Conservation (phyloP, 2,888 invertebrate species). For the Stramonita haemastoma region DNA sequence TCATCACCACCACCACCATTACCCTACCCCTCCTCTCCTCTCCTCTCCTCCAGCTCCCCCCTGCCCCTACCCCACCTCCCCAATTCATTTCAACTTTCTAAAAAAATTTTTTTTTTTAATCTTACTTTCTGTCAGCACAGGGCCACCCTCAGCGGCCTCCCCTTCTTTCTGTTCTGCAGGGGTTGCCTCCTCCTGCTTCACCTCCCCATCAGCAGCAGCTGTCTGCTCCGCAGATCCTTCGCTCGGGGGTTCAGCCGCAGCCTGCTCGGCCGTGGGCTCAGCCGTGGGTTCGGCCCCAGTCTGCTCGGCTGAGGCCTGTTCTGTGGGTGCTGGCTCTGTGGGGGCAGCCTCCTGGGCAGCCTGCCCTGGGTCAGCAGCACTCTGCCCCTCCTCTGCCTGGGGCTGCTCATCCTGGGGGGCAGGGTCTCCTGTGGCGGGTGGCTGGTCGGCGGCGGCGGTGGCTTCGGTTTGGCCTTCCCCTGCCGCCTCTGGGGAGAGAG, state of each 20-base stretch:
- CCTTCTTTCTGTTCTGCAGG: constrained; percentile 11
- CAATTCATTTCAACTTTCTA: too few relatives aligned
- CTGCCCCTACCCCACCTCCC: too few relatives aligned
- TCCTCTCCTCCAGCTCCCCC: neutral
- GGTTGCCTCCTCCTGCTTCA: neutral
- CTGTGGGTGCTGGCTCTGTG: neutral
- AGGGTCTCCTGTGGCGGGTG: neutral
- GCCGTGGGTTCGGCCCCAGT: neutral
- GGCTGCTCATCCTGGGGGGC: neutral
- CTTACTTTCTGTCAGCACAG: constrained; percentile 27
- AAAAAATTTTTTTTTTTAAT: too few relatives aligned
- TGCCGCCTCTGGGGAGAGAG: neutral
- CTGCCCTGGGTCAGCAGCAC: too few relatives aligned
- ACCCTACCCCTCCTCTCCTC: neutral
- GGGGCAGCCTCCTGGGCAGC: too few relatives aligned
- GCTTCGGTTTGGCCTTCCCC: neutral
- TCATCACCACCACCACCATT: neutral
- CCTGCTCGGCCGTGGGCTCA: neutral
- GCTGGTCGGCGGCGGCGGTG: neutral
- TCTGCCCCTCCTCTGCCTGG: neutral
- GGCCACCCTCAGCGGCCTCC: constrained; percentile 13
- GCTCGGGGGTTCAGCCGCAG: neutral
- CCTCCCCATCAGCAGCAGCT: neutral
- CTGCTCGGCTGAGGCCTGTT: neutral
- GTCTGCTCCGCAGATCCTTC: neutral